Percentiles rank a stretch among this genome's conserved stretches.
Conservation (phyloP, 53 echinoderm and acorn worm species). For the Antedon mediterranea region DNA sequence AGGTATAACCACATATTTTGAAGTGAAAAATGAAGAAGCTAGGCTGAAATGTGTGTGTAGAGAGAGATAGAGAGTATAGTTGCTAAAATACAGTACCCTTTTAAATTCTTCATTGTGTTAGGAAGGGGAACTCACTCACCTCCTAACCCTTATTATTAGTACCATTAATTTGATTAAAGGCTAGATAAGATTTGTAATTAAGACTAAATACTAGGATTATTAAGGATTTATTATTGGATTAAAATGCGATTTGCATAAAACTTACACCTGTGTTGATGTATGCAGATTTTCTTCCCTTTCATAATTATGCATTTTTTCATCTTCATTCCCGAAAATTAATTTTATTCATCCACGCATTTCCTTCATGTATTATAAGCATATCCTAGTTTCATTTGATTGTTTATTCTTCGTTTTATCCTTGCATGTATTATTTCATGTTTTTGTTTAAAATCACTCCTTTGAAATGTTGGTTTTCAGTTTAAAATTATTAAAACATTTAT, state of each 20-base stretch:
- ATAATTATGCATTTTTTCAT: neutral
- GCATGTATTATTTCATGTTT: neutral
- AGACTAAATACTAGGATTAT: too few species aligned
- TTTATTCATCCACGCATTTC: neutral
- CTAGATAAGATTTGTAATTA: too few species aligned
- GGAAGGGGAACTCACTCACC: too few species aligned
- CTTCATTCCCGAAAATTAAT: neutral
- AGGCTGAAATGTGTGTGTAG: too few species aligned
- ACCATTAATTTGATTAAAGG: too few species aligned
- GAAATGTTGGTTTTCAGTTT: neutral
- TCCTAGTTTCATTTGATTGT: neutral
- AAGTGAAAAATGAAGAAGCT: too few species aligned
- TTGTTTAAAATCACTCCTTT: neutral
- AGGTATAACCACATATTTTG: too few species aligned
- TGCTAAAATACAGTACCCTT: too few species aligned
- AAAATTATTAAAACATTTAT: neutral
- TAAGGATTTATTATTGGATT: too few species aligned
- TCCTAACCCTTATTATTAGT: too few species aligned
- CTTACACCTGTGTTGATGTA: neutral
- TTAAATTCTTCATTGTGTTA: too few species aligned
- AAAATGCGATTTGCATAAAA: neutral
- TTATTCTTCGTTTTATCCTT: neutral
- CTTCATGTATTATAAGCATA: neutral
- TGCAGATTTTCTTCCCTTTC: neutral
- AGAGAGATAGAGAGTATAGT: too few species aligned